Percentiles rank a stretch among this genome's conserved stretches.
Evolutionary conservation across 2,113 vertebrate species (phyloP).

Genomic region (Calypte anna): DNA sequence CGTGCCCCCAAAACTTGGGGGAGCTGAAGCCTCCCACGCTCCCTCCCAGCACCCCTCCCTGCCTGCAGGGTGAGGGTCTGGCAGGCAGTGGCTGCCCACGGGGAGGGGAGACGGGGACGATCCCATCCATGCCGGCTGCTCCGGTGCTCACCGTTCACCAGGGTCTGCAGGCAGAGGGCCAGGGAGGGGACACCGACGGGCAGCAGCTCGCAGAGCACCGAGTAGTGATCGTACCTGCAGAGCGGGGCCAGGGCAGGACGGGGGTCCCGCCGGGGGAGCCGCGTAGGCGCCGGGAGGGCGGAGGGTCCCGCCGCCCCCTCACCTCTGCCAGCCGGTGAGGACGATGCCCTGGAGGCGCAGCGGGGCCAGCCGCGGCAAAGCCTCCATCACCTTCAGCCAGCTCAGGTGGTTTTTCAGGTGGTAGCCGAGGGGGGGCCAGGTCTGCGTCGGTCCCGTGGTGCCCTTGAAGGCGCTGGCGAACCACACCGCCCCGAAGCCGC

Average conservation of each 20-base stretch:
- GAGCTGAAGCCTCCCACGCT: background rate
- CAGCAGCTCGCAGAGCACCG: constrained; percentile 80
- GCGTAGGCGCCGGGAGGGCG: accelerated
- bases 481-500: constrained; percentile 76
- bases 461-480: constrained; percentile 86
- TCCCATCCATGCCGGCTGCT: accelerated
- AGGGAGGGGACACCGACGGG: constrained; percentile 80
- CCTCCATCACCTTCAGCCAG: constrained; percentile 77
- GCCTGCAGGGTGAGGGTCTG: accelerated
- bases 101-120: background rate
- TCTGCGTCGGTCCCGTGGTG: constrained; percentile 65
- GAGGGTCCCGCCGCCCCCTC: background rate
- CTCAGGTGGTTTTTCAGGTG: constrained; percentile 80
- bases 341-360: constrained; percentile 72
- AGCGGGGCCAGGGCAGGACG: accelerated
- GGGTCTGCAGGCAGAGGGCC: constrained; percentile 72
- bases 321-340: constrained; percentile 86
- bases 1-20: accelerated
- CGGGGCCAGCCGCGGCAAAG: constrained; percentile 54
- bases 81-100: background rate
- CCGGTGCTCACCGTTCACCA: constrained; percentile 73
- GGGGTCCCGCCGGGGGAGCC: accelerated
- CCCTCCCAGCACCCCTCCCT: background rate
- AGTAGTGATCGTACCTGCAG: constrained; percentile 79
- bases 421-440: constrained; percentile 72